Evolutionary conservation across 2,797 vertebrate genomes (phyloP).

Genomic region (Mus minutoides): DNA sequence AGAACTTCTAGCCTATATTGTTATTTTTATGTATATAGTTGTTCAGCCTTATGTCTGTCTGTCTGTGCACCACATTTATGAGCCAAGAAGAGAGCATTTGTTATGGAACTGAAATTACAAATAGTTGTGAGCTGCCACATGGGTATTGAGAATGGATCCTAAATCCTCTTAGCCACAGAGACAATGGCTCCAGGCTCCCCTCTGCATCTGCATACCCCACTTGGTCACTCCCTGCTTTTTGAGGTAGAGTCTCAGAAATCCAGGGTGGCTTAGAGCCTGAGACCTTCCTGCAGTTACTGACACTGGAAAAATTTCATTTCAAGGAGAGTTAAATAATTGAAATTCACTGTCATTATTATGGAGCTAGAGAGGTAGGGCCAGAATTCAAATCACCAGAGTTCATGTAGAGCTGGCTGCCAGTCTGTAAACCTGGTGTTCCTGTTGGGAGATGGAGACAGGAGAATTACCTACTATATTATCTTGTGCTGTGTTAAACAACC

Average conservation of each 20-base stretch:
- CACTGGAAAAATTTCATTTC: background rate
- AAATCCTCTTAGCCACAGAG: background rate
- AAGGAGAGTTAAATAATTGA: constrained; percentile 2
- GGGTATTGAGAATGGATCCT: background rate
- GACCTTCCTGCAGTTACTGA: background rate
- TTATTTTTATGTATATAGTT: background rate
- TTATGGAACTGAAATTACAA: background rate
- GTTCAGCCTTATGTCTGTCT: background rate
- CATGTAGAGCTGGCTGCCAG: background rate
- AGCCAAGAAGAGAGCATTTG: background rate
- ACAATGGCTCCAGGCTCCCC: background rate
- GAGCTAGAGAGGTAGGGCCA: background rate
- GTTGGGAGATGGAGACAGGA: background rate
- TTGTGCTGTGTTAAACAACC: background rate
- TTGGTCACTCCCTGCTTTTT: background rate
- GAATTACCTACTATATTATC: background rate
- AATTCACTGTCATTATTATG: background rate
- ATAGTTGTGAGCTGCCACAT: background rate
- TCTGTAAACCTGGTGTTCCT: background rate
- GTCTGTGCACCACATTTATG: background rate
- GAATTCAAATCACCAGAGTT: background rate
- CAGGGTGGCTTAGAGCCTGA: background rate
- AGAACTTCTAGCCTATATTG: background rate
- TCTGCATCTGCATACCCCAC: no score
- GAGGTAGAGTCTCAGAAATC: background rate